Percentiles rank a stretch among this genome's conserved stretches.
phyloP scores from a whole-genome alignment of 2,113 vertebrate species.

The Nesogale talazaci region DNA sequence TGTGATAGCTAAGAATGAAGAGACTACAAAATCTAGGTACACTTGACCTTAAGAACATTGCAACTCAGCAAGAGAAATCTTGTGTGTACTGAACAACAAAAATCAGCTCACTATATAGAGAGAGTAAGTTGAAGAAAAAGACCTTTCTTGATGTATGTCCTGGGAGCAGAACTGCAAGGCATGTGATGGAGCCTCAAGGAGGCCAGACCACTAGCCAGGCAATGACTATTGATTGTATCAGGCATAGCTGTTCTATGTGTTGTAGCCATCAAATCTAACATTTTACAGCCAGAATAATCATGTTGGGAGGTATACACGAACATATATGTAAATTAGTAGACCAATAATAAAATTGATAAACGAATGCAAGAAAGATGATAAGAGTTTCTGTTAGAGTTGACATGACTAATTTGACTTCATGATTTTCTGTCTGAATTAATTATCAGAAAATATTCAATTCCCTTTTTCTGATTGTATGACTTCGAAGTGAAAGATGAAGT shows the following conservation, averaged over 20 bases:
- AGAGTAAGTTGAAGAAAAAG: neutral
- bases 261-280: neutral
- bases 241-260: neutral
- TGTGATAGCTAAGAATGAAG: neutral
- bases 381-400: neutral
- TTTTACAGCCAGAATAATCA: neutral
- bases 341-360: neutral
- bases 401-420: neutral
- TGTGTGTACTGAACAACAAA: too few relatives aligned
- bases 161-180: neutral
- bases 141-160: neutral
- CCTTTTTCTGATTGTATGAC: neutral
- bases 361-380: neutral
- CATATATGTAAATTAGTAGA: neutral
- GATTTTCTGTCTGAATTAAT: neutral
- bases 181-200: neutral
- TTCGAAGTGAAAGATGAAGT: neutral
- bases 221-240: neutral
- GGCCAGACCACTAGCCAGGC: neutral
- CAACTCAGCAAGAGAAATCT: neutral
- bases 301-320: neutral
- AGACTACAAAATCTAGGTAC: neutral
- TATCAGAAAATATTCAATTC: neutral
- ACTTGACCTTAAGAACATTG: neutral
- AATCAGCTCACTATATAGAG: neutral